A percentile compares a stretch with the other conserved stretches of the same genome.
Conservation (phyloP, 2,113 vertebrate genomes). For the Leucopternis melanops region DNA sequence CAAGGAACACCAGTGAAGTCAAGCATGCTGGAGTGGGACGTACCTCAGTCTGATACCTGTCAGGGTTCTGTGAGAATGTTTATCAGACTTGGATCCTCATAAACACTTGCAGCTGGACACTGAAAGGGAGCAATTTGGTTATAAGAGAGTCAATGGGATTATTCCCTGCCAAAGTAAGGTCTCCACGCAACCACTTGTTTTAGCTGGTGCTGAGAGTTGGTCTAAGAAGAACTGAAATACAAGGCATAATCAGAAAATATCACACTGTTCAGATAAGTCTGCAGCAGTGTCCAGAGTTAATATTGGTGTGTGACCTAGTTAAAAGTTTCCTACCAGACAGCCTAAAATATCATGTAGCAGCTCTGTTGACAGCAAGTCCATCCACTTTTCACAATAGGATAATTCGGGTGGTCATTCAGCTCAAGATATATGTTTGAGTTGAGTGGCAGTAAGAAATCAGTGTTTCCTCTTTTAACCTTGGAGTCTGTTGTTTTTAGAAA, state of each 20-base stretch:
- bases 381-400: not conserved
- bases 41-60: not conserved
- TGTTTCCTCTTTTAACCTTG: not conserved
- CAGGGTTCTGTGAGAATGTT: not conserved
- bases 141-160: not conserved
- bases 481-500: not conserved
- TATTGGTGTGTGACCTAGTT: not conserved
- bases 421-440: not conserved
- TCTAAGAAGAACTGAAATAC: not conserved
- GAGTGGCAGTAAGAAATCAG: not conserved
- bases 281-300: not conserved
- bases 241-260: not conserved
- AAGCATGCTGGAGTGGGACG: not conserved
- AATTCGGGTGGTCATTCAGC: not conserved
- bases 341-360: not conserved
- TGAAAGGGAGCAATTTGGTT: not conserved
- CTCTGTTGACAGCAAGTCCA: not conserved
- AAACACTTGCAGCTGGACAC: not conserved
- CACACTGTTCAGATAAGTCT: not conserved
- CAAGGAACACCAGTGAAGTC: not conserved
- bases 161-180: not conserved
- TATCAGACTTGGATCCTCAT: not conserved
- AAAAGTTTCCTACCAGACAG: not conserved
- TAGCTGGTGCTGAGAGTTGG: not conserved
- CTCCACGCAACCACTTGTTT: not conserved